Percentiles rank a stretch among this genome's conserved stretches.
Conservation (phyloP, 2,797 vertebrate genomes). For the Syndactyla subalaris region DNA sequence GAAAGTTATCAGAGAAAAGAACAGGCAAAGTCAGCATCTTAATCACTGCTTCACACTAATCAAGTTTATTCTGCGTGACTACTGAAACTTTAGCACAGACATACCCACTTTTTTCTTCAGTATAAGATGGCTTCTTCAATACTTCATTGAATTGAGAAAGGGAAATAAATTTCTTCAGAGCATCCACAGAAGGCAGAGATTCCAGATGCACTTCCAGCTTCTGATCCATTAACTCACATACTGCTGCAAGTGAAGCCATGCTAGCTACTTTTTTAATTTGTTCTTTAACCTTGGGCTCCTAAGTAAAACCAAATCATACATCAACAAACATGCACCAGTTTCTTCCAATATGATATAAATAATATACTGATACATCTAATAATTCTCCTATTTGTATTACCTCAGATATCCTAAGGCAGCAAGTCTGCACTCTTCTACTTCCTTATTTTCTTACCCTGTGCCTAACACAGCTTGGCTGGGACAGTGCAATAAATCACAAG, state of each 20-base stretch:
- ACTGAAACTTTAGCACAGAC: not conserved
- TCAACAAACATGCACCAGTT: not conserved
- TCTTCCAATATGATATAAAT: not conserved
- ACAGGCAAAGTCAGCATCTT: not conserved
- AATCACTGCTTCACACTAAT: not conserved
- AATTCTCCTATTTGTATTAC: not conserved
- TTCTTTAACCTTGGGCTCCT: constrained; percentile 79
- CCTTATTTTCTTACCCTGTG: not conserved
- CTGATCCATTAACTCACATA: constrained; percentile 78
- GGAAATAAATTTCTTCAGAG: constrained; percentile 77
- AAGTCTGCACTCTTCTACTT: not conserved
- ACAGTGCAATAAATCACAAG: not conserved
- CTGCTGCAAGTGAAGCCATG: constrained; percentile 83
- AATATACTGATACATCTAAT: not conserved
- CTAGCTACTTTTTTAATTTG: constrained; percentile 83
- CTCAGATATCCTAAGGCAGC: not conserved
- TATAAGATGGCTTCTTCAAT: constrained; percentile 81
- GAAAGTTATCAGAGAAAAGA: not conserved
- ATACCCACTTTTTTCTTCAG: constrained; percentile 70
- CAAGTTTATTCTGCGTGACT: not conserved
- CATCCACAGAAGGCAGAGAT: constrained; percentile 66
- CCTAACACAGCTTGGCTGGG: not conserved
- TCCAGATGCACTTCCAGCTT: constrained; percentile 62
- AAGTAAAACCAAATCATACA: constrained; percentile 9
- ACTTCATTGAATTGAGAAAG: constrained; percentile 75